Evolutionary conservation across 1,140 invertebrate genomes (phyloP), one percentile per base, ranked within the genome.

Genomic region (Neodiprion fabricii): DNA sequence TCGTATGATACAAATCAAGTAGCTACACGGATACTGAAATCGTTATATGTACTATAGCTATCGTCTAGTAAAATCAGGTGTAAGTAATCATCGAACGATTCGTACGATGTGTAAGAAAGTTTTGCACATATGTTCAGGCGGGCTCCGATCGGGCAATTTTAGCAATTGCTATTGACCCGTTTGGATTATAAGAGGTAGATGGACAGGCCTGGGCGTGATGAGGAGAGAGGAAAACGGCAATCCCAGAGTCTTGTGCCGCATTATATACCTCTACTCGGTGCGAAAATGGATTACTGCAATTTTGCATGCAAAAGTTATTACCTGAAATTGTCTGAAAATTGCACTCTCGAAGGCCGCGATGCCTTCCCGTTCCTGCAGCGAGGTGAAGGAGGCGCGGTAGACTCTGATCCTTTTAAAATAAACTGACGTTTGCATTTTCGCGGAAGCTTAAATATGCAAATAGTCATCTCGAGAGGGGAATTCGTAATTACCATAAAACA

Each of bases 271-370:
- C 1, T 5, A 40, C 75, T 76, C 68, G 65, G 28, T 73, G 77
- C 72, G 75, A 79, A 81, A 85, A 82, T 79, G 81, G 82, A 85
- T 84, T 85, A 86, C 82, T 76, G 85, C 80, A 85, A 84, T 87
- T 85, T 85, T 75, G 79, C 81, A 83, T 85, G 85, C 82, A 84
- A 85, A 86, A 85, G 78, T 87, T 85, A 87, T 86, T 87, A 85
- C 77, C 80, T 79, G 77, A 86, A 87, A 84, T 85, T 85, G 83
- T 85, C 79, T 79, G 83, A 82, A 86, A 87, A 86, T 85, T 85
- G 82, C 80, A 71, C 77, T 7, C 21, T 23, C 21, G 10, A 69
- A 69, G 40, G 67, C 12, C n/a, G 10, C 53, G 17, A 21, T 21
- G 17, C 17, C 17, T 21, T 0, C 1, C 11, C 53, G 53, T 61